These are phyloP conservation scores for Xenopus borealis DNA, from an alignment of 2,113 vertebrate species.

Conservation along the genomic window DNA sequence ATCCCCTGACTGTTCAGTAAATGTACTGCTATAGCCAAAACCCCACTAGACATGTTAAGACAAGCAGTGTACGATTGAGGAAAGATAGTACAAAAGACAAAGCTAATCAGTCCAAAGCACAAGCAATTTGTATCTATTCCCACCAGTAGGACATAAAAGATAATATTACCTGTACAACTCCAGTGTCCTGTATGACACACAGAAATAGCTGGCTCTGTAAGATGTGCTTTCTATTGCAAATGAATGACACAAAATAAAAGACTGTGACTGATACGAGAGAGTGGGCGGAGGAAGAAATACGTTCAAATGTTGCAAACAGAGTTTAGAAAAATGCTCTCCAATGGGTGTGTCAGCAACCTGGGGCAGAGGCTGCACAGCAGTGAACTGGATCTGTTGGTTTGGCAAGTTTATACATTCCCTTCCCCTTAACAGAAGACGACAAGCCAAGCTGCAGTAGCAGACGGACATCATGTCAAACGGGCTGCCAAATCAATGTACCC, in stretches of 20 bases:
- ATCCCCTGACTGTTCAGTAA: too few species aligned
- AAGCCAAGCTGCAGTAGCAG: not conserved
- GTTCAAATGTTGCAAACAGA: constrained; percentile 9
- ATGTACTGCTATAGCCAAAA: too few species aligned
- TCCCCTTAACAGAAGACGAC: not conserved
- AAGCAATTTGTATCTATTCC: too few species aligned
- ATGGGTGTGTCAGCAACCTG: constrained; percentile 22
- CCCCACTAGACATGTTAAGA: too few species aligned
- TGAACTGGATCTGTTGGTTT: constrained; percentile 34
- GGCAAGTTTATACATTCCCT: not conserved
- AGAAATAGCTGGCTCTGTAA: not conserved
- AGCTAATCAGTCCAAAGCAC: too few species aligned
- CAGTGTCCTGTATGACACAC: not conserved
- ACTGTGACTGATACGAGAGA: not conserved
- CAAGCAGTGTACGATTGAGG: too few species aligned
- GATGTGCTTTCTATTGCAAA: not conserved
- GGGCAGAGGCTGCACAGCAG: constrained; percentile 15
- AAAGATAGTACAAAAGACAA: too few species aligned
- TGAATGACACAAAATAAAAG: not conserved
- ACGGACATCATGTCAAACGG: too few species aligned
- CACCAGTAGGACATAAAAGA: too few species aligned
- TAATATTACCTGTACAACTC: constrained; percentile 8
- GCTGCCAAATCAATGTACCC: too few species aligned
- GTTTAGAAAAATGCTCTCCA: constrained; percentile 30
- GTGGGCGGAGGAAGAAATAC: not conserved